Percentiles rank a stretch among this genome's conserved stretches.
Conservation (phyloP, 2,113 vertebrate genomes). For the Fulmarus glacialis region DNA sequence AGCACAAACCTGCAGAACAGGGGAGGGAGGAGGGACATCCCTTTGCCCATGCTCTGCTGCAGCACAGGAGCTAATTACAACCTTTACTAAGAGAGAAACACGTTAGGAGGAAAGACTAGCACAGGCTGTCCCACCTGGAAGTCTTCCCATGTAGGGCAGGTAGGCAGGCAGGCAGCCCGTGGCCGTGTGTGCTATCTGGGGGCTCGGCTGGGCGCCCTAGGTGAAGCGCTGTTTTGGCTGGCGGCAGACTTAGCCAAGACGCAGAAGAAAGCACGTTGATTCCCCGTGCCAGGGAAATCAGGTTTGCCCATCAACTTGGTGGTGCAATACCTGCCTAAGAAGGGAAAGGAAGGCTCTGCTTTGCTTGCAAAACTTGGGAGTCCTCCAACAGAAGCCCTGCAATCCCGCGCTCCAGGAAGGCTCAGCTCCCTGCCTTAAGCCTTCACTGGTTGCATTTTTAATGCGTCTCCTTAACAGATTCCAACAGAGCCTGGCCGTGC, state of each 20-base stretch:
- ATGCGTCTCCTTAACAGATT: background rate
- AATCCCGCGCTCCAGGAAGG: background rate
- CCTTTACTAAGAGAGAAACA: background rate
- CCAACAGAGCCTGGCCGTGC: background rate
- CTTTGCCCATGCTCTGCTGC: background rate
- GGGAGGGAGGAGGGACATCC: background rate
- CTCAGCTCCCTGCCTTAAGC: background rate
- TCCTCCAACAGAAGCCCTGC: too few species aligned
- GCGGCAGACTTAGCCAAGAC: background rate
- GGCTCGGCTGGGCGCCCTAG: background rate
- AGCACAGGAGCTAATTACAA: background rate
- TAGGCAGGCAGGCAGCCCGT: background rate
- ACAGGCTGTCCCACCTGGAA: background rate
- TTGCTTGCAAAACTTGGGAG: background rate
- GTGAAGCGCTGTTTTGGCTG: background rate
- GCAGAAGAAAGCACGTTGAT: background rate
- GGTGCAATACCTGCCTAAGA: background rate
- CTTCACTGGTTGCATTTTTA: background rate
- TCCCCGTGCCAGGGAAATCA: background rate
- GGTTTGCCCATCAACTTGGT: background rate
- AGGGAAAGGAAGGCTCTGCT: background rate
- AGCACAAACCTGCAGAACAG: background rate
- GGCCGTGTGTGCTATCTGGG: accelerated
- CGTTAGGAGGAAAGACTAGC: background rate
- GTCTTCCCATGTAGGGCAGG: background rate